Percentiles rank a stretch among this genome's conserved stretches.
These are phyloP conservation scores for Alloscopus bannaensis DNA, from an alignment of 2,888 invertebrate species.

Conservation along the genomic window DNA sequence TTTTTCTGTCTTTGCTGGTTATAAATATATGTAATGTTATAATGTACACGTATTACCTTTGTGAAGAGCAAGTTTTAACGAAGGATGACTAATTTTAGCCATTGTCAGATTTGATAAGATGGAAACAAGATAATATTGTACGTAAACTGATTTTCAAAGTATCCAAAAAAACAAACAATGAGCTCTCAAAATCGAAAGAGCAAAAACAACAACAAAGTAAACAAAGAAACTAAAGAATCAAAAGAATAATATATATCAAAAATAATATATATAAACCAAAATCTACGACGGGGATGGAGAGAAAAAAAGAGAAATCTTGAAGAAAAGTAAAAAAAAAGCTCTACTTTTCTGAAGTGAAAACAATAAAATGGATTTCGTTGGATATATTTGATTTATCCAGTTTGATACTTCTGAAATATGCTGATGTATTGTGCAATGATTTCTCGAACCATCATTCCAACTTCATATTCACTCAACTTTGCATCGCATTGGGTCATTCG, in stretches of 20 bases:
- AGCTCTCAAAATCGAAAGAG: constrained; percentile 2
- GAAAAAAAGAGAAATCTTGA: neutral
- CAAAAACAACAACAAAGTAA: no score
- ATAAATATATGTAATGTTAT: constrained; percentile 25
- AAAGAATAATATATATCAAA: neutral
- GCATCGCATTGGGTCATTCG: no score
- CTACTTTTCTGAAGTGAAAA: constrained; percentile 31
- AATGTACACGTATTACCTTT: constrained; percentile 23
- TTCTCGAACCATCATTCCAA: neutral
- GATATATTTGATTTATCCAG: constrained; percentile 44
- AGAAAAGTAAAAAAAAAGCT: constrained; percentile 23
- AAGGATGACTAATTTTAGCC: constrained; percentile 22
- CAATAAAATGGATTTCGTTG: constrained; percentile 31
- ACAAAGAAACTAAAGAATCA: constrained; percentile 6
- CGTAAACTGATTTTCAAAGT: neutral
- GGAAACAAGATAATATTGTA: constrained; percentile 13
- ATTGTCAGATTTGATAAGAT: neutral
- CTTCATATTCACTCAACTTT: neutral
- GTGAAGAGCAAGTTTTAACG: constrained; percentile 2
- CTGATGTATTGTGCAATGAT: neutral
- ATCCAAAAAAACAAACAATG: no score
- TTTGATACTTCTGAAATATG: constrained; percentile 42
- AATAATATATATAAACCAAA: constrained; percentile 9
- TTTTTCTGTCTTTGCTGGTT: constrained; percentile 16
- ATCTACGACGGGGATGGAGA: constrained; percentile 4